A percentile compares a stretch with the other conserved stretches of the same genome.
Conservation (phyloP, 2,797 vertebrate species). For the Sciurus vulgaris region DNA sequence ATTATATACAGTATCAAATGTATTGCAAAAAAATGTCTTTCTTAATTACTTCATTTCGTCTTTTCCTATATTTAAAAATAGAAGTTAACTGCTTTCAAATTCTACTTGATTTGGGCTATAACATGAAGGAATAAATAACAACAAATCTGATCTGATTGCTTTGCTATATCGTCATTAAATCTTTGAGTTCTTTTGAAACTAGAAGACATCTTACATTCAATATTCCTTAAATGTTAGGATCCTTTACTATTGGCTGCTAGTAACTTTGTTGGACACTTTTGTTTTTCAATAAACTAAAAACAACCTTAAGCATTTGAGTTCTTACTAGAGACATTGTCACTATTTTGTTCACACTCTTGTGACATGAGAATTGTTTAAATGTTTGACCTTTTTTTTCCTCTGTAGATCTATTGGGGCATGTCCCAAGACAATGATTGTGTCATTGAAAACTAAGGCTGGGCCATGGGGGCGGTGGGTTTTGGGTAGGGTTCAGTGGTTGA, state of each 20-base stretch:
- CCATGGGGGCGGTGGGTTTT: neutral
- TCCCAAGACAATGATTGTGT: neutral
- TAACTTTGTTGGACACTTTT: slow-evolving; percentile 47
- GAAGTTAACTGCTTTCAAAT: slow-evolving; percentile 16
- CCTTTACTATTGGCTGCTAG: slow-evolving; percentile 22
- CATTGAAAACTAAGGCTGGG: neutral
- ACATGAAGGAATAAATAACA: neutral
- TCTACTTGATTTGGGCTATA: neutral
- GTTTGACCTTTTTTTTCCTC: neutral
- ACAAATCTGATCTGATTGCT: slow-evolving; percentile 9
- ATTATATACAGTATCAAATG: neutral
- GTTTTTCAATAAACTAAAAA: slow-evolving; percentile 42
- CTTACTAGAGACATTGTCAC: neutral
- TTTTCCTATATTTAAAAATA: slow-evolving; percentile 37
- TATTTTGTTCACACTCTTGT: slow-evolving; percentile 6
- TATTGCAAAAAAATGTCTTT: neutral
- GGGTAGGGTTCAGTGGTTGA: no score
- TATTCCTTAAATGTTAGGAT: slow-evolving; percentile 6
- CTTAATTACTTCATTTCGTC: neutral
- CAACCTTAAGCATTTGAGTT: neutral
- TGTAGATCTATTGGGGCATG: neutral
- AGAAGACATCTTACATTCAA: slow-evolving; percentile 10
- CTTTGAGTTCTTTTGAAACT: slow-evolving; percentile 23
- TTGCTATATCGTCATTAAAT: neutral
- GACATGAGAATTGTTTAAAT: slow-evolving; percentile 14